Base-by-base conservation (phyloP, 2,113 vertebrate species). In the Penelope pileata region DNA sequence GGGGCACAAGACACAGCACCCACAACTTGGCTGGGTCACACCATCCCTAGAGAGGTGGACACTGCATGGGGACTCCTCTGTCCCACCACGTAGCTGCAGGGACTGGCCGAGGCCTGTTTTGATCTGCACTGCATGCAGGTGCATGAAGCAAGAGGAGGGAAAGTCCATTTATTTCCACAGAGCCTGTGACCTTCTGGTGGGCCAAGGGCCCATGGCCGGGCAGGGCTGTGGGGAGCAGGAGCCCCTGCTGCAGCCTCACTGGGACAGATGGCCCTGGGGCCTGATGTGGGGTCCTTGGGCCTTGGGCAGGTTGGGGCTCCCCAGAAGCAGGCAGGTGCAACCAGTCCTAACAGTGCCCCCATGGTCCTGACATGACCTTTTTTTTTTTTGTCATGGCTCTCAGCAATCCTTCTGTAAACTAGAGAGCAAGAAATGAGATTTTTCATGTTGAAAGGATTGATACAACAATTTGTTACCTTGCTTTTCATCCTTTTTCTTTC, bases 171-270 rank as follows among this genome's bases (percentile, higher is more conserved):
- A 34, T 67, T 70, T 74, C 74, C 34, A 15, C 10, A 18, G 10
- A 12, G 10, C 4, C 47, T 73, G 12, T 67, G 70, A 54, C 59
- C 50, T 77, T 70, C 58, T 60, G 34, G 58, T 62, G 26, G 40
- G 21, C 14, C 54, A 36, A 68, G 15, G 34, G 22, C 51, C 19
- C 23, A 9, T 8, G 12, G 32, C 36, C 2, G 29, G 45, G 16
- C n/a, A 62, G 34, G 47, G 7, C 8, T 56, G 24, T 56, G 40
- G 26, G 15, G 15, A 86, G 42, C 34, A 11, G 17, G 47, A 62
- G 53, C 6, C 12, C 30, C 30, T 50, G 30, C 47, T 43, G 27
- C 2, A 2, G 14, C 5, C 3, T 34, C 7, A 1, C 59, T n/a
- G 36, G 15, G 34, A 10, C 45, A 75, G 40, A 29, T 4, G 22